Base-by-base conservation (phyloP, 2,888 invertebrate species). In the Hyalella azteca region DNA sequence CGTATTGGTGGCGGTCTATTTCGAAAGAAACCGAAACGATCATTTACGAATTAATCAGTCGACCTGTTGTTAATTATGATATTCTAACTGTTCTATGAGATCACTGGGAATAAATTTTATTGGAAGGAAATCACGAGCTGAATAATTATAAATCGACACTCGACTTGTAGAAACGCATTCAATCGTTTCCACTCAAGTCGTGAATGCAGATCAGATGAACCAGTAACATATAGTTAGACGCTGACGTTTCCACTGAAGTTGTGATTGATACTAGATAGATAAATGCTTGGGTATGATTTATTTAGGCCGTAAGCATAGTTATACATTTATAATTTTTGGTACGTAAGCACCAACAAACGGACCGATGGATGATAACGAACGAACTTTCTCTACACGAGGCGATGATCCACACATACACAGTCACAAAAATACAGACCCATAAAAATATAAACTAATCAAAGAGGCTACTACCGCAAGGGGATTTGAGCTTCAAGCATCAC, bases 311-410 rank as follows among this genome's bases (percentile, higher is more conserved):
- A 66, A 66, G 66, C 66, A 66, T 66, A 66, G 66, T 66, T 36
- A 36, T 29, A 66, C 66, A 66, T 66, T 36, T 36, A 29, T 66
- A 66, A 29, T 66, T 36, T 5, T 29, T 22, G 54, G 54, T 26
- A 54, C 54, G 26, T 36, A 29, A 36, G 66, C 36, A 66, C 66
- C 36, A 36, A 66, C 36, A 32, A 66, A 22, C n/a, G 32, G 66
- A 66, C 66, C 66, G 36, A 66, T 66, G 66, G 66, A 66, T 36
- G 54, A 66, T 36, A 22, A 36, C 66, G 66, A 66, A 66, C 66
- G 66, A 66, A 66, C 66, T 54, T 54, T 54, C 19, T 54, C 29
- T 54, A 54, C 54, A 54, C 5, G 54, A 26, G 22, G 54, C 54
- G 54, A 54, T 54, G 54, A 54, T 54, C 54, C 54, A 54, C 54